Conservation (phyloP, 2,797 vertebrate species). For the Morus bassanus region DNA sequence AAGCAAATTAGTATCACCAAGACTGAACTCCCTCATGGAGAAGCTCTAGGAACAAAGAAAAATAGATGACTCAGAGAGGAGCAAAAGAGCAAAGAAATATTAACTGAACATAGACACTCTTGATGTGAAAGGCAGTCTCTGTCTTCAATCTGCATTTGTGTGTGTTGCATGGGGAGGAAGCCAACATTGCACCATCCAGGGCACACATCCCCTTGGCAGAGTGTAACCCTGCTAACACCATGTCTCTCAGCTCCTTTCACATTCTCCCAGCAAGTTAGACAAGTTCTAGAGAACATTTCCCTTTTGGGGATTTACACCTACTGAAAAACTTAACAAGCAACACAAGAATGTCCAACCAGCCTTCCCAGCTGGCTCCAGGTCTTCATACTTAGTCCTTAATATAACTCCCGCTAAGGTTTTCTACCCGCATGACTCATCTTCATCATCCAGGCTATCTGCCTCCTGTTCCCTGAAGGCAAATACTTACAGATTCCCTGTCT, state of each 20-base stretch:
- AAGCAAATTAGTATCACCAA: conserved; percentile 15
- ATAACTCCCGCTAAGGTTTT: not conserved
- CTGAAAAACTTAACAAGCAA: not conserved
- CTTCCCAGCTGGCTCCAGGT: not conserved
- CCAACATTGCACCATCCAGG: not conserved
- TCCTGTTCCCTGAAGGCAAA: not conserved
- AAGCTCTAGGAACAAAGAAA: conserved; percentile 30
- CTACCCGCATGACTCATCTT: not conserved
- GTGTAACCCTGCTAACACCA: not conserved
- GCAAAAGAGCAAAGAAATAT: conserved; percentile 61
- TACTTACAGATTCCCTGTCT: not conserved
- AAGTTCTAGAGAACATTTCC: not conserved
- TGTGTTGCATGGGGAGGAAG: not conserved
- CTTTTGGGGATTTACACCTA: not conserved
- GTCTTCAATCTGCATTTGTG: conserved; percentile 29
- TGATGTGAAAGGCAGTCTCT: conserved; percentile 38
- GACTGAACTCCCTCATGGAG: conserved; percentile 6
- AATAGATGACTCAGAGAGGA: conserved; percentile 42
- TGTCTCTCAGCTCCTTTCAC: not conserved
- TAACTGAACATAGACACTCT: conserved; percentile 61
- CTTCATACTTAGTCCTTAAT: not conserved
- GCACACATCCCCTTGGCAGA: not conserved
- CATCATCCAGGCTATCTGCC: not conserved
- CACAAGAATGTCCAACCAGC: not conserved
- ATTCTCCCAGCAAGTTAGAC: not conserved